Base-by-base conservation (phyloP, 92 coral and sea anemone genomes). In the Paramuricea clavata region DNA sequence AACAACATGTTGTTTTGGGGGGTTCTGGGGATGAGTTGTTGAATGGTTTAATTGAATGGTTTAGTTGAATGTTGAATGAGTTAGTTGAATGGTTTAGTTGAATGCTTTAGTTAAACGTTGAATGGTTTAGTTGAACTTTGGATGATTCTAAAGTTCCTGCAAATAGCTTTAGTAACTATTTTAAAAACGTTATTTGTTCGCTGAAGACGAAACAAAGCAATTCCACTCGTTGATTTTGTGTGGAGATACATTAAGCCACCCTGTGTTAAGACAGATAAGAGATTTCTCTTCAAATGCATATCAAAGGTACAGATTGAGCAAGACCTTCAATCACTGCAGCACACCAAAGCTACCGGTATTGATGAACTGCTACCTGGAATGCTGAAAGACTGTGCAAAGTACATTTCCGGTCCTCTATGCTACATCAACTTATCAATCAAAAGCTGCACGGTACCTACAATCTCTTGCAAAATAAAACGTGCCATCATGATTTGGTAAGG, bases 361-460 rank as follows among this genome's bases (percentile, higher is more conserved):
- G 65, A 57, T 23, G 65, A 57, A 57, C 30, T 57, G 11, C 65
- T 27, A 57, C 65, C 65, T 1, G 65, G 65, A 57, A 57, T 57
- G 65, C 31, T 57, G 28, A 57, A n/a, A 57, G 65, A 57, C 31
- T 57, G 65, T 35, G 39, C 42, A 1, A 35, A 68, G n/a, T 13
- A 68, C n/a, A 68, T 68, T n/a, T 68, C 21, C 25, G 42, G 44
- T 15, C 74, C 74, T 35, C 19, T 68, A 68, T 68, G 74, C 42
- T 26, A 68, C 44, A 16, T 68, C 8, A 68, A 68, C 42, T 68
- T 68, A 13, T 68, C 74, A 26, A 27, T 68, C 42, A 35, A 35
- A 68, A 28, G 28, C 21, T 2, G 44, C 17, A 68, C n/a, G 39
- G 74, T 68, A 15, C 54, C 54, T 1, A 47, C 4, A 2, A 12